Conservation (phyloP, 2,888 invertebrate species). For the Dynastes grantii region DNA sequence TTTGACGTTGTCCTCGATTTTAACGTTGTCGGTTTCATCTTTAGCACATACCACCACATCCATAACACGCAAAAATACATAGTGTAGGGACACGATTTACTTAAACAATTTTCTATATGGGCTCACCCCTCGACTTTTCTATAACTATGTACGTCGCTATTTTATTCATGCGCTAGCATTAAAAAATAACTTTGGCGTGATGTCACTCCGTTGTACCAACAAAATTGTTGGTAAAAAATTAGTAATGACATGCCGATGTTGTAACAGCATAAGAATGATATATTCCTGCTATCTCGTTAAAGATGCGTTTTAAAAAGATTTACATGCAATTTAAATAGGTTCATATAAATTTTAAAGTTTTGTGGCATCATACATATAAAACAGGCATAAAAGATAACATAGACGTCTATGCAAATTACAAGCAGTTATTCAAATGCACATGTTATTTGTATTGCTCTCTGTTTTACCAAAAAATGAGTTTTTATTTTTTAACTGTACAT, state of each 20-base stretch:
- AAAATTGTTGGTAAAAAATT: not conserved
- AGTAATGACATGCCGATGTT: constrained; percentile 12
- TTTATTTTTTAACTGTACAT: too few species aligned
- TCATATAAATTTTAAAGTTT: constrained; percentile 11
- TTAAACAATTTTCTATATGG: not conserved
- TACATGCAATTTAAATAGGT: constrained; percentile 17
- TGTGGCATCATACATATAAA: not conserved
- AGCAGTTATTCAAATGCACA: too few species aligned
- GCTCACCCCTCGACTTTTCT: not conserved
- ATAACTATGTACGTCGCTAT: not conserved
- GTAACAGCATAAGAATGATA: constrained; percentile 13
- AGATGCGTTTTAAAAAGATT: constrained; percentile 11
- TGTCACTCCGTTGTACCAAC: not conserved
- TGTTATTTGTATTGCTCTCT: too few species aligned
- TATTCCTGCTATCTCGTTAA: constrained; percentile 16
- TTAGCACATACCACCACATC: not conserved
- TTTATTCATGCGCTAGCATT: constrained; percentile 3
- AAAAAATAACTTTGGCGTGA: constrained; percentile 13
- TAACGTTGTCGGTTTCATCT: not conserved
- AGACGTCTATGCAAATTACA: too few species aligned
- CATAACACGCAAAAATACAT: too few species aligned
- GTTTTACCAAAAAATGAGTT: too few species aligned
- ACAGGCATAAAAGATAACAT: too few species aligned
- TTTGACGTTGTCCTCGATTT: constrained; percentile 9
- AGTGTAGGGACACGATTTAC: too few species aligned